Conservation (phyloP, 2,888 invertebrate genomes). For the Oligia strigilis region DNA sequence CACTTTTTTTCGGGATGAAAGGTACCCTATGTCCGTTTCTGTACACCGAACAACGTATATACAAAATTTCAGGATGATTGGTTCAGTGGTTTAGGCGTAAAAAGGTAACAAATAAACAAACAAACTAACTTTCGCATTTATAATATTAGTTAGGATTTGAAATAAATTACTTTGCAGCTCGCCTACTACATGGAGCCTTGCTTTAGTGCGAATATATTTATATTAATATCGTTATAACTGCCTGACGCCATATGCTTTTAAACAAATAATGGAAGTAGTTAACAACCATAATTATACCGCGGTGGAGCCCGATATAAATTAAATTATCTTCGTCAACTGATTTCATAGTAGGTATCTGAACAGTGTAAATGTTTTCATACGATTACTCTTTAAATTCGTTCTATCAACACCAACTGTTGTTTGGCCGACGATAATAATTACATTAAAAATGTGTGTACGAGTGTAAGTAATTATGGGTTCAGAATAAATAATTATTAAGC, state of each 20-base stretch:
- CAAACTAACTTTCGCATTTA: too few relatives aligned
- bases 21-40: too few relatives aligned
- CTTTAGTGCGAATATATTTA: too few relatives aligned
- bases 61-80: too few relatives aligned
- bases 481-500: conserved; percentile 15
- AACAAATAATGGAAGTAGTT: conserved; percentile 15
- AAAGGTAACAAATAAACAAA: too few relatives aligned
- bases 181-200: too few relatives aligned
- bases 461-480: conserved; percentile 14
- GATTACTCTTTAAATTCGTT: conserved; percentile 40
- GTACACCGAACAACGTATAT: too few relatives aligned
- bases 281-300: conserved; percentile 11
- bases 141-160: too few relatives aligned
- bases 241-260: not conserved
- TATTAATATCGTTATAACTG: conserved; percentile 3
- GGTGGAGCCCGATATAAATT: conserved; percentile 6
- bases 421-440: conserved; percentile 44
- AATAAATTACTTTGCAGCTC: too few relatives aligned
- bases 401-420: conserved; percentile 47
- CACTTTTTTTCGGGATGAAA: too few relatives aligned
- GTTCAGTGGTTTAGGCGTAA: too few relatives aligned
- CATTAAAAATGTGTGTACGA: conserved; percentile 21
- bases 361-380: conserved; percentile 21
- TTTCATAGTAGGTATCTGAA: conserved; percentile 16
- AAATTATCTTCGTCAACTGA: conserved; percentile 47